Evolutionary conservation across 2,113 vertebrate genomes (phyloP).

Genomic region (Uropsilus gracilis): DNA sequence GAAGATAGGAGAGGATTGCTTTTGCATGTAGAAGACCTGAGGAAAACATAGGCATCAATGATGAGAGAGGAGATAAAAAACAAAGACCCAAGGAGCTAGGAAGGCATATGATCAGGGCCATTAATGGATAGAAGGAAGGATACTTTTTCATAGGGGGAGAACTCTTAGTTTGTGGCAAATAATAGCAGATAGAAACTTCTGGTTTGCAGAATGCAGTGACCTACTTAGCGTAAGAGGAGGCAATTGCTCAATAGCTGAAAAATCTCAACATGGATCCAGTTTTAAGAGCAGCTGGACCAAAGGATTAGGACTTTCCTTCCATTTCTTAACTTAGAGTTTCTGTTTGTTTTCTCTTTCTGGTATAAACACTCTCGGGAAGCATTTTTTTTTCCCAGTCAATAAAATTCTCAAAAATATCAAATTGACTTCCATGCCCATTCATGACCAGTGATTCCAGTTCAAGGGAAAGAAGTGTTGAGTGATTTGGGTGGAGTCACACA

Average conservation of each 20-base stretch:
- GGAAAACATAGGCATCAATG: neutral
- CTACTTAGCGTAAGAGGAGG: neutral
- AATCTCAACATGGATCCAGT: neutral
- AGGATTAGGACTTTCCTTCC: neutral
- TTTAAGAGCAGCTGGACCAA: neutral
- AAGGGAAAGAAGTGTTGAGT: neutral
- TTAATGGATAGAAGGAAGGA: neutral
- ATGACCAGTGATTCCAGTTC: neutral
- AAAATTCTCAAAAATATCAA: neutral
- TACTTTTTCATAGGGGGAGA: neutral
- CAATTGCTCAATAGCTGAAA: neutral
- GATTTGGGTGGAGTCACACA: neutral
- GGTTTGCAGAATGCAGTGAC: neutral
- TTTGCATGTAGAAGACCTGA: neutral
- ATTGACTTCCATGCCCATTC: neutral
- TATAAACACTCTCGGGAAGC: neutral
- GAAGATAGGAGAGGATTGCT: neutral
- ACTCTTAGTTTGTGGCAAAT: neutral
- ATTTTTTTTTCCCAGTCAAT: neutral
- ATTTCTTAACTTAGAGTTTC: neutral
- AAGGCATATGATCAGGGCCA: neutral
- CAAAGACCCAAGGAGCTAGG: neutral
- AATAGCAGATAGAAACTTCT: neutral
- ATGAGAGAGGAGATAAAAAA: neutral
- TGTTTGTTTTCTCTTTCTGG: neutral